Conservation (phyloP, 2,797 vertebrate genomes). For the Pseudochaenichthys georgianus region DNA sequence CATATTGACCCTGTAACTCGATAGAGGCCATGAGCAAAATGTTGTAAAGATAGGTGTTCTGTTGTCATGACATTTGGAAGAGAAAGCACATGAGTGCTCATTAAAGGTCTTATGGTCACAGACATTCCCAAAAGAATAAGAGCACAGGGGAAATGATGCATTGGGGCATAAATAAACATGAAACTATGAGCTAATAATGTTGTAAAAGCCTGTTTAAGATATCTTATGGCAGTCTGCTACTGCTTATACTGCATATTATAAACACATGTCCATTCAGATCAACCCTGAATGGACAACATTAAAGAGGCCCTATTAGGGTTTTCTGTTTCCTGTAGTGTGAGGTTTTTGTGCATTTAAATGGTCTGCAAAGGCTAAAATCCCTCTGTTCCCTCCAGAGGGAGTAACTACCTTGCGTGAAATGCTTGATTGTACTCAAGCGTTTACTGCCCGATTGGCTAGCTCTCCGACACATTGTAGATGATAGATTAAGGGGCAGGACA, state of each 20-base stretch:
- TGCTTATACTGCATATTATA: neutral
- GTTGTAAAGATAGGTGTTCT: slow-evolving; percentile 74
- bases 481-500: no score
- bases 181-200: slow-evolving; percentile 16
- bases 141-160: slow-evolving; percentile 26
- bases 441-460: no score
- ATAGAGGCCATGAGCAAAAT: slow-evolving; percentile 70
- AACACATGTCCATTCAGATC: neutral
- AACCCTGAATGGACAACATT: neutral
- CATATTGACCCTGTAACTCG: slow-evolving; percentile 76
- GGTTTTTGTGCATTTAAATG: no score
- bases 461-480: no score
- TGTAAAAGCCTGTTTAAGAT: slow-evolving; percentile 5
- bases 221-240: neutral
- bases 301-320: neutral
- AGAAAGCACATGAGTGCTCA: slow-evolving; percentile 64
- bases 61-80: slow-evolving; percentile 75
- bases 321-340: no score
- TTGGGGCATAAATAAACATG: slow-evolving; percentile 21
- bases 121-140: slow-evolving; percentile 37
- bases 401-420: no score
- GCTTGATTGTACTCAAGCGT: no score
- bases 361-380: no score
- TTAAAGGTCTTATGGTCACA: slow-evolving; percentile 63
- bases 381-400: no score